A percentile compares a stretch with the other conserved stretches of the same genome.
Evolutionary conservation across 2,888 invertebrate species (phyloP).

Genomic region (Pristionchus entomophagus): DNA sequence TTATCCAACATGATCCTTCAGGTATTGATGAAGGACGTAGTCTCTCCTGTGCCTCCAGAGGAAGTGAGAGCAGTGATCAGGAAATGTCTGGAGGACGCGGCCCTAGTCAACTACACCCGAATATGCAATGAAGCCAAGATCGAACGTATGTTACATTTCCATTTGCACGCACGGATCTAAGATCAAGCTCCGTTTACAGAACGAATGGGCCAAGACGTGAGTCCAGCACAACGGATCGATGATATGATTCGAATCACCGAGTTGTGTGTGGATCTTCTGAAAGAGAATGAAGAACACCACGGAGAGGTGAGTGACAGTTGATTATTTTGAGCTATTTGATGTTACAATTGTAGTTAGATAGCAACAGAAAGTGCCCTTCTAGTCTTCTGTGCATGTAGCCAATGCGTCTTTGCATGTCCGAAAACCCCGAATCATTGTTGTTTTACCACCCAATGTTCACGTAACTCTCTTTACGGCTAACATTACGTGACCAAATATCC

Average conservation of each 20-base stretch:
- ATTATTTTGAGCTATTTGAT: neutral
- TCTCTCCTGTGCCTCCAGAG: conserved; percentile 93
- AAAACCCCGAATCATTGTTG: conserved; percentile 36
- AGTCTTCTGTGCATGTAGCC: conserved; percentile 35
- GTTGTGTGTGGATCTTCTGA: conserved; percentile 96
- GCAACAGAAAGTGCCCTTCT: neutral
- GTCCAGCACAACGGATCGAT: conserved; percentile 82
- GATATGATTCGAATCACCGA: conserved; percentile 97
- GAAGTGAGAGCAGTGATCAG: conserved; percentile 96
- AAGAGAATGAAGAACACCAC: conserved; percentile 99
- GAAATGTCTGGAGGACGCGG: conserved; percentile 96
- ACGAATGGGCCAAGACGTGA: conserved; percentile 75
- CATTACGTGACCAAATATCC: neutral
- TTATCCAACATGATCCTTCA: conserved; percentile 65
- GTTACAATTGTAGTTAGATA: neutral
- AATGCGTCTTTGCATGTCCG: conserved; percentile 34
- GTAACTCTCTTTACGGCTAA: conserved; percentile 4
- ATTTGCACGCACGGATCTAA: neutral
- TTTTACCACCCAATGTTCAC: conserved; percentile 32
- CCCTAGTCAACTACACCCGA: conserved; percentile 94
- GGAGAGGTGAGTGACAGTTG: conserved; percentile 84
- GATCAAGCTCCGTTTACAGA: conserved; percentile 63
- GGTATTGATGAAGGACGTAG: conserved; percentile 98
- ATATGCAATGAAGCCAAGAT: conserved; percentile 97
- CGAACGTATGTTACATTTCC: conserved; percentile 84